Evolutionary conservation across 1,140 invertebrate species (phyloP).

Genomic region (Drosophila persimilis): DNA sequence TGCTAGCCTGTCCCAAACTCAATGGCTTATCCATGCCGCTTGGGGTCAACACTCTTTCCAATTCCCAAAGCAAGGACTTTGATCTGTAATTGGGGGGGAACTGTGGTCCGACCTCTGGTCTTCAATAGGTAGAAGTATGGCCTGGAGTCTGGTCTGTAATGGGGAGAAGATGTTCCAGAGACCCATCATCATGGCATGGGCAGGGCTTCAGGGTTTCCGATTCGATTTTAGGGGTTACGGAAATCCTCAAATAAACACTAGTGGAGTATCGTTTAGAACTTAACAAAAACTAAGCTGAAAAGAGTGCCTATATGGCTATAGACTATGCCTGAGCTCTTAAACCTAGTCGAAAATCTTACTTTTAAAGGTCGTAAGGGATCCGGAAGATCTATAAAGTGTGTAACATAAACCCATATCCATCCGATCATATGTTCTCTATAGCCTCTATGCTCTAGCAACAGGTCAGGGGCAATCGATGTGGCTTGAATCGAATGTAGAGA

Average conservation of each 20-base stretch:
- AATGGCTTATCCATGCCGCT: conserved; percentile 37
- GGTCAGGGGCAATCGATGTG: conserved; percentile 9
- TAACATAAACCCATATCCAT: neutral
- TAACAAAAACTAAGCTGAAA: neutral
- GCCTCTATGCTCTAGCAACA: conserved; percentile 16
- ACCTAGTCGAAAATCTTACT: conserved; percentile 11
- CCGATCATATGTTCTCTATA: too few relatives aligned
- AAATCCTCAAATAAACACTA: too few relatives aligned
- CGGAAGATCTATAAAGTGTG: conserved; percentile 31
- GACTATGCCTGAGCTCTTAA: conserved; percentile 68
- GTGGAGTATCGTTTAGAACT: too few relatives aligned
- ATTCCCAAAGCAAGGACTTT: neutral
- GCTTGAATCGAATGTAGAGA: too few relatives aligned
- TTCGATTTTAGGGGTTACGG: too few relatives aligned
- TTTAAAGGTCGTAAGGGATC: neutral
- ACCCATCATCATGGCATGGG: too few relatives aligned
- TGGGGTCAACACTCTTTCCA: conserved; percentile 15
- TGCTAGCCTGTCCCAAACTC: conserved; percentile 14
- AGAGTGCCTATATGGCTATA: conserved; percentile 16
- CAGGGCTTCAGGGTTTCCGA: too few relatives aligned
- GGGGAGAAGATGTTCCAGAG: too few relatives aligned
- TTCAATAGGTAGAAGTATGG: conserved; percentile 45
- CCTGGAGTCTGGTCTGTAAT: neutral
- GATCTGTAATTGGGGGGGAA: conserved; percentile 47
- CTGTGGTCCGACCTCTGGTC: conserved; percentile 13